Base-by-base conservation (phyloP, 2,113 vertebrate species). In the Tricholaema leucomelas region DNA sequence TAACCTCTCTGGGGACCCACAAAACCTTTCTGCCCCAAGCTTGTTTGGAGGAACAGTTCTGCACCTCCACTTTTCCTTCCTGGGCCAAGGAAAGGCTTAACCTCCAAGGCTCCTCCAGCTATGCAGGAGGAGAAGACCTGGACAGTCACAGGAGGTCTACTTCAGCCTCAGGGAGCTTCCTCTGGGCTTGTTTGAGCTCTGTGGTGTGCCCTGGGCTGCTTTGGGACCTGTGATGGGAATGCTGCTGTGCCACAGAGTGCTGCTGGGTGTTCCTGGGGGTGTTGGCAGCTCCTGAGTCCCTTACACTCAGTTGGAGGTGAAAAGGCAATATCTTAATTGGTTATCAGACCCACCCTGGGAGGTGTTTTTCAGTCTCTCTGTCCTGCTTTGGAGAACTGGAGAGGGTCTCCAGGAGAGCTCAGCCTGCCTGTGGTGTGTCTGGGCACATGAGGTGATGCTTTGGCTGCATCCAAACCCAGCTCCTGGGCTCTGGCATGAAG, bases 71-170 rank as follows among this genome's bases (percentile, higher is more conserved):
- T 63, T 63, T 56, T 30, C 44, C 31, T 59, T 70, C 50, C 33
- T 1, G 4, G 7, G 64, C 30, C 48, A 33, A 63, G n/a, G 50
- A n/a, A 72, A 55, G 40, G 50, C 3, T 11, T 58, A 58, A 66
- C n/a, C 52, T 70, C 40, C 9, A 21, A 21, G 69, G 55, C 12
- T 73, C 81, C 66, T 83, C 25, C 25, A 58, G 14, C 50, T 61
- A 60, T 1, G 0, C 23, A 50, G 42, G 28, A 69, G 65, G 13
- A 46, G 27, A 27, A 58, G 48, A 59, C 30, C n/a, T 55, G 1
- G 5, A 18, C 30, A 65, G 21, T 12, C 2, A 0, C 1, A 1
- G 18, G 50, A 46, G 8, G 5, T 30, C 83, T 0, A 0, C 21
- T 48, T 33, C 19, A 35, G n/a, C 40, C 50, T 19, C 1, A 1